Percentiles rank a stretch among this genome's conserved stretches.
Evolutionary conservation across 1,140 invertebrate species (phyloP).

Genomic region (Drosophila lacertosa): DNA sequence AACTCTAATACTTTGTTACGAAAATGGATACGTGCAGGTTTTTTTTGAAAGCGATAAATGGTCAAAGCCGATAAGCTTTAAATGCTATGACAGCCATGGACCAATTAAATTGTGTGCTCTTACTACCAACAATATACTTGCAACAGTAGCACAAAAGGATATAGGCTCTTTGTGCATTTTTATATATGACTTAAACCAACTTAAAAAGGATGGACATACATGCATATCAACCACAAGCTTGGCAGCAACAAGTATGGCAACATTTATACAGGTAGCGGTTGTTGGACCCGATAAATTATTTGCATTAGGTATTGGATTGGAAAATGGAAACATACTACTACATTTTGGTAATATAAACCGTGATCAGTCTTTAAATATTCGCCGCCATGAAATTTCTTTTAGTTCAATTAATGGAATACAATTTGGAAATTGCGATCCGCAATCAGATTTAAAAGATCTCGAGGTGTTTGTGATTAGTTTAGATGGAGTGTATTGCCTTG

Average conservation of each 20-base stretch:
- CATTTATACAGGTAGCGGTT: constrained; percentile 25
- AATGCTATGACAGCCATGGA: constrained; percentile 6
- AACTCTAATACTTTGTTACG: constrained; percentile 51
- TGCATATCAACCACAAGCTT: constrained; percentile 28
- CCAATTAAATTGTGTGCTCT: constrained; percentile 46
- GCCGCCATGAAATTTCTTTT: constrained; percentile 25
- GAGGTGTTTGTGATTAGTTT: constrained; percentile 51
- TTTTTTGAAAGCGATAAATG: constrained; percentile 24
- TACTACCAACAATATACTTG: constrained; percentile 47
- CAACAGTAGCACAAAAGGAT: constrained; percentile 32
- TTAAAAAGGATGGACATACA: constrained; percentile 39
- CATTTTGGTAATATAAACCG: constrained; percentile 51
- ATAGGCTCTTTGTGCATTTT: constrained; percentile 27
- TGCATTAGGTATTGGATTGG: constrained; percentile 51
- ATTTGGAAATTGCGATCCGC: constrained; percentile 24
- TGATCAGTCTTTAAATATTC: constrained; percentile 38
- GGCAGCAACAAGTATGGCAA: constrained; percentile 22
- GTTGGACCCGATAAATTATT: constrained; percentile 39
- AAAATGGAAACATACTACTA: constrained; percentile 54
- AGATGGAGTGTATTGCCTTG: constrained; percentile 41
- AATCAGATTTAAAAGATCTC: constrained; percentile 4
- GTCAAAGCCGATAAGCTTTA: constrained; percentile 44
- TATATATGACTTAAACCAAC: constrained; percentile 52
- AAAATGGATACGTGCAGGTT: constrained; percentile 44
- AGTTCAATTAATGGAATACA: constrained; percentile 53